These are phyloP conservation scores for Bactericera cockerelli DNA, from an alignment of 1,140 invertebrate genomes.

Conservation along the genomic window DNA sequence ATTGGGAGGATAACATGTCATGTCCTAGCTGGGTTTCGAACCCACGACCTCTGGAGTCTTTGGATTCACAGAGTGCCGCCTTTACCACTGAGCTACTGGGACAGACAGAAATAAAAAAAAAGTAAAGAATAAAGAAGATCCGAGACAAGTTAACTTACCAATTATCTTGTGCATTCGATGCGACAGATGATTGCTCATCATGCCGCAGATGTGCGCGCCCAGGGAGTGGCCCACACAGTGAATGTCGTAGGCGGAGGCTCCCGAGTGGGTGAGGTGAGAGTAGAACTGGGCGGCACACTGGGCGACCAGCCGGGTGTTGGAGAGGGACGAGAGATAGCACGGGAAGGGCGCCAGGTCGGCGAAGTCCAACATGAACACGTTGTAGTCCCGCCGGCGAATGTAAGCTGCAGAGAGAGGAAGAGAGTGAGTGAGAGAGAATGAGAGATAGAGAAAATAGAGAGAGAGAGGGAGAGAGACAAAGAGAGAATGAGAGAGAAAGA, in stretches of 20 bases:
- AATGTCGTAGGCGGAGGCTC: constrained; percentile 22
- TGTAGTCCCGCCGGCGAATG: constrained; percentile 45
- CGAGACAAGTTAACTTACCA: too few relatives aligned
- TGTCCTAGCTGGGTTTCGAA: too few relatives aligned
- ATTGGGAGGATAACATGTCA: too few relatives aligned
- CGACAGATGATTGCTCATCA: constrained; percentile 28
- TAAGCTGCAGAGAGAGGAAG: constrained; percentile 39
- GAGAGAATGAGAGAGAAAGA: too few relatives aligned
- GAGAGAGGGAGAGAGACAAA: too few relatives aligned
- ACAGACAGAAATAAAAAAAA: too few relatives aligned
- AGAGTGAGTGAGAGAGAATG: too few relatives aligned
- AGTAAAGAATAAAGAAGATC: too few relatives aligned
- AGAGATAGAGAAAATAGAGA: too few relatives aligned
- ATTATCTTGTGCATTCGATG: constrained; percentile 27
- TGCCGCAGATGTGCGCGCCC: constrained; percentile 32
- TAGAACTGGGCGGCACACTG: constrained; percentile 40
- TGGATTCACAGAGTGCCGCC: too few relatives aligned
- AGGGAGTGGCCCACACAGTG: constrained; percentile 32
- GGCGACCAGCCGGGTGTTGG: constrained; percentile 34
- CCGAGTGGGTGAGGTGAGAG: constrained; percentile 42
- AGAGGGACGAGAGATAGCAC: constrained; percentile 46
- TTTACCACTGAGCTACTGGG: too few relatives aligned
- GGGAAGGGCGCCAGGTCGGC: constrained; percentile 43
- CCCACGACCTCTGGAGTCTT: too few relatives aligned
- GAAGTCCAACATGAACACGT: constrained; percentile 64